These are phyloP conservation scores for Melanerpes formicivorus DNA, from an alignment of 2,113 vertebrate species.

Conservation along the genomic window DNA sequence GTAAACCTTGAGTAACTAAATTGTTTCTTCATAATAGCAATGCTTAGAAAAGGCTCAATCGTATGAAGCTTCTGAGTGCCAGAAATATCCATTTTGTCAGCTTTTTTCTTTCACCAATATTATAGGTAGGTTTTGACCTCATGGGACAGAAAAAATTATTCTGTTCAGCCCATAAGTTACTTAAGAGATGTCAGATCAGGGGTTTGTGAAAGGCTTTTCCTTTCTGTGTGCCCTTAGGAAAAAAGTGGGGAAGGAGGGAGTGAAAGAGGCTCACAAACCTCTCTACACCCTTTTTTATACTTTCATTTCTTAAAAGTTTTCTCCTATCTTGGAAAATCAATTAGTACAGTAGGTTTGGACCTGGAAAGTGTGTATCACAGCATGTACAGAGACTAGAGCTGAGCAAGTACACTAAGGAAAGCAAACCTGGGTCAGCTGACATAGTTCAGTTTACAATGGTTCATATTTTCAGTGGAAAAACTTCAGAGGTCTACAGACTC, in stretches of 20 bases:
- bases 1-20: background rate
- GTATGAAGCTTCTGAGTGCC: background rate
- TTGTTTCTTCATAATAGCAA: background rate
- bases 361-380: background rate
- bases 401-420: background rate
- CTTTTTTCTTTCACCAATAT: background rate
- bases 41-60: background rate
- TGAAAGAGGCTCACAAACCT: background rate
- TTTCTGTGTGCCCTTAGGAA: background rate
- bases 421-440: background rate
- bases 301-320: background rate
- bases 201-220: background rate
- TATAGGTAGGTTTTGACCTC: background rate
- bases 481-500: constrained; percentile 14
- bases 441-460: background rate
- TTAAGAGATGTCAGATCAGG: background rate
- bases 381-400: background rate
- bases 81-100: background rate
- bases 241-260: background rate
- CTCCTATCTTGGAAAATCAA: background rate
- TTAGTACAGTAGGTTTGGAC: background rate
- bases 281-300: background rate
- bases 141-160: background rate
- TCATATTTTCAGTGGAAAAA: background rate
- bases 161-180: background rate